A percentile compares a stretch with the other conserved stretches of the same genome.
These are phyloP conservation scores for Melanchra persicariae DNA, from an alignment of 2,888 invertebrate species.

Conservation along the genomic window DNA sequence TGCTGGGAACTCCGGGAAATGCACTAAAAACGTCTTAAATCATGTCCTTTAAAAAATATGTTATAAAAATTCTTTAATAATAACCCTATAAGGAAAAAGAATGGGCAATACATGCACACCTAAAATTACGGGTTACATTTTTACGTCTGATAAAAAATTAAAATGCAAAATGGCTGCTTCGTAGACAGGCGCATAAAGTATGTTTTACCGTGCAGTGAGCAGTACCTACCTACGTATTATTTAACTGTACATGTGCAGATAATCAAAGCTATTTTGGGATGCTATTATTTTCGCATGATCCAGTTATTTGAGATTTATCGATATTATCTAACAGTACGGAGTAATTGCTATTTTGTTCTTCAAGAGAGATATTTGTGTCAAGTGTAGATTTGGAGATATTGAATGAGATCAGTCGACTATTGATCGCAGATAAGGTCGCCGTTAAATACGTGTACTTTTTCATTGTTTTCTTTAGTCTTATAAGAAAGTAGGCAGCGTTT, in stretches of 20 bases:
- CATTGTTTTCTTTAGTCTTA: constrained; percentile 25
- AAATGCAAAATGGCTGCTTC: constrained; percentile 41
- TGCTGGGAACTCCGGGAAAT: constrained; percentile 40
- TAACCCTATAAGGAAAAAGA: constrained; percentile 24
- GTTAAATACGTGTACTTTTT: constrained; percentile 5
- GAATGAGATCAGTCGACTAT: constrained; percentile 49
- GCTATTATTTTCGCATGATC: constrained; percentile 53
- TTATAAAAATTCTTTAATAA: constrained; percentile 19
- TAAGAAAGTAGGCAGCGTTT: neutral
- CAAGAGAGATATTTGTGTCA: constrained; percentile 53
- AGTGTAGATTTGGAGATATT: constrained; percentile 53
- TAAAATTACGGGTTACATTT: constrained; percentile 23
- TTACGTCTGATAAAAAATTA: constrained; percentile 46
- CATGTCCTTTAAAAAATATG: constrained; percentile 19
- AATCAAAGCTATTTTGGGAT: constrained; percentile 61
- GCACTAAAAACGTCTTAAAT: constrained; percentile 24
- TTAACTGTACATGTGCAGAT: constrained; percentile 65
- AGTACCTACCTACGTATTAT: constrained; percentile 56
- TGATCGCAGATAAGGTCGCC: constrained; percentile 42
- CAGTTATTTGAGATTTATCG: constrained; percentile 60
- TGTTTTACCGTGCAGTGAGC: constrained; percentile 48
- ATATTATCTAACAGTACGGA: constrained; percentile 62
- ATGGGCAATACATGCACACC: constrained; percentile 13
- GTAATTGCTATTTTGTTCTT: constrained; percentile 58
- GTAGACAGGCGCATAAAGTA: constrained; percentile 42